A percentile compares a stretch with the other conserved stretches of the same genome.
phyloP scores from a whole-genome alignment of 2,113 vertebrate species.

The Engraulis encrasicolus region DNA sequence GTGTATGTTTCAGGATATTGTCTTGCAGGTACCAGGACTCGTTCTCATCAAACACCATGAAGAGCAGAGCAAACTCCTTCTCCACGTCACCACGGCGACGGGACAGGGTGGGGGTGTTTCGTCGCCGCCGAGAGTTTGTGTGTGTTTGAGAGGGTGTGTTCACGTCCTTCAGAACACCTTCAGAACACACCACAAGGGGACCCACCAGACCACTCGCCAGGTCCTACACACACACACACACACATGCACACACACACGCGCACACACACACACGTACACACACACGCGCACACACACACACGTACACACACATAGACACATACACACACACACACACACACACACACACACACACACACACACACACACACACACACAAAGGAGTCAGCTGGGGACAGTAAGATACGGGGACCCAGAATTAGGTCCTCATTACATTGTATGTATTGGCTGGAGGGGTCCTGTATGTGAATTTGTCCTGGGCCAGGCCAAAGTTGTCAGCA shows the following conservation, averaged over 20 bases:
- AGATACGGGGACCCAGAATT: no score
- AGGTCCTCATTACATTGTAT: no score
- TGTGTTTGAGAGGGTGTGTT: no score
- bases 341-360: background rate
- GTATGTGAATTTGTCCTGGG: no score
- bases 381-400: no score
- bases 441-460: no score
- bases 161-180: no score
- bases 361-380: background rate
- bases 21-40: conserved; percentile 91
- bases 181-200: background rate
- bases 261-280: background rate
- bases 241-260: background rate
- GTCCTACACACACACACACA: background rate
- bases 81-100: conserved; percentile 79
- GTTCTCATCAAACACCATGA: conserved; percentile 92
- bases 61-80: conserved; percentile 91
- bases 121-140: no score
- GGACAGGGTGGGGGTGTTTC: no score
- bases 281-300: background rate
- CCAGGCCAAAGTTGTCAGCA: no score
- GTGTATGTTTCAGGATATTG: conserved; percentile 80
- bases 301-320: background rate
- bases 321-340: background rate
- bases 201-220: background rate